Percentiles rank a stretch among this genome's conserved stretches.
These are phyloP conservation scores for Drosophila koepferae DNA, from an alignment of 2,888 invertebrate genomes.

Conservation along the genomic window DNA sequence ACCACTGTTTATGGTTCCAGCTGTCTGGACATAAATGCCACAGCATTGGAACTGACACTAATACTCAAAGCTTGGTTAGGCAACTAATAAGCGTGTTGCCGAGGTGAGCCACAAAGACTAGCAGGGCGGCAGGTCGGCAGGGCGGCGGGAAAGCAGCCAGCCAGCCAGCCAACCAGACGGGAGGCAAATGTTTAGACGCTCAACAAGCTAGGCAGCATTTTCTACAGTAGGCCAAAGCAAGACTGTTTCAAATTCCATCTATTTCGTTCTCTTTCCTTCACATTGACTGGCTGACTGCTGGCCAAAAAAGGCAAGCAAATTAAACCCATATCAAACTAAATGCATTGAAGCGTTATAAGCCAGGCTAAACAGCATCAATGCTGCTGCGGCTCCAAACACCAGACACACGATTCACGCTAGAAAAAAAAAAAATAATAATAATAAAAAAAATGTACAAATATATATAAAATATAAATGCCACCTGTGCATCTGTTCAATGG, in stretches of 20 bases:
- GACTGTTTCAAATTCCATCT: not conserved
- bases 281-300: not conserved
- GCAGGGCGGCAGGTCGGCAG: too few relatives aligned
- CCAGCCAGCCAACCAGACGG: slow-evolving; percentile 4
- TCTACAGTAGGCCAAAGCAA: slow-evolving; percentile 11
- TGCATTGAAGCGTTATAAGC: slow-evolving; percentile 67
- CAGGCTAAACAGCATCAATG: slow-evolving; percentile 55
- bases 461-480: too few relatives aligned
- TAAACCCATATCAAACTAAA: slow-evolving; percentile 70
- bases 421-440: too few relatives aligned
- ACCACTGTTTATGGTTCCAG: slow-evolving; percentile 26
- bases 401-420: too few relatives aligned
- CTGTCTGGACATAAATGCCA: slow-evolving; percentile 58
- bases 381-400: not conserved
- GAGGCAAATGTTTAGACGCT: slow-evolving; percentile 15
- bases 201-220: slow-evolving; percentile 1
- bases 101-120: slow-evolving; percentile 43
- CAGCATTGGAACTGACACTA: slow-evolving; percentile 73
- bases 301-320: slow-evolving; percentile 50
- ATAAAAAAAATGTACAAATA: too few relatives aligned
- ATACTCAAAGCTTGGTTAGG: slow-evolving; percentile 71
- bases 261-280: not conserved
- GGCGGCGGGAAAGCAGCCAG: not conserved
- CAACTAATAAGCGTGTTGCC: slow-evolving; percentile 71
- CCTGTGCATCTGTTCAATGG: too few relatives aligned